These are phyloP conservation scores for Hypsibius dujardini DNA, from an alignment of 1,140 invertebrate genomes.

Conservation along the genomic window DNA sequence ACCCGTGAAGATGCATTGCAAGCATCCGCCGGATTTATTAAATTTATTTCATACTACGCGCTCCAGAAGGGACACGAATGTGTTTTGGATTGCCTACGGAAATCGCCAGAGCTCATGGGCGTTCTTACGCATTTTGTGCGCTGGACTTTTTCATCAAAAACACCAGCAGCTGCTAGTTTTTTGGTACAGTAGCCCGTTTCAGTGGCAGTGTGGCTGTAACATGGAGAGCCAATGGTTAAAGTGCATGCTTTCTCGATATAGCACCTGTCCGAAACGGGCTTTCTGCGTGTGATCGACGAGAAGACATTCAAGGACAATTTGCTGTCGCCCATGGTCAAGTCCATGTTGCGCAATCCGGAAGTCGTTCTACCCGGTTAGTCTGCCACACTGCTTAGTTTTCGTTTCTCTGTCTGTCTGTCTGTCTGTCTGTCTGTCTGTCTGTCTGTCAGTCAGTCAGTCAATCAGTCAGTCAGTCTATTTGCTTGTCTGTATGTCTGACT, in stretches of 20 bases:
- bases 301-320: conserved; percentile 50
- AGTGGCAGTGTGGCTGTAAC: not conserved
- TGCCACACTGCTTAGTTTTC: not conserved
- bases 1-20: not conserved
- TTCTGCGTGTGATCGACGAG: not conserved
- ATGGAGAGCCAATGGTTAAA: not conserved
- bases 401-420: too few relatives aligned
- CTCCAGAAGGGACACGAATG: not conserved
- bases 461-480: too few relatives aligned
- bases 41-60: not conserved
- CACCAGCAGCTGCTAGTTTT: not conserved
- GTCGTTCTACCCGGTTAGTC: conserved; percentile 44
- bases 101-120: not conserved
- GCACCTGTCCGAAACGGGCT: not conserved
- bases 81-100: not conserved
- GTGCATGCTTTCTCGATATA: not conserved
- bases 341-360: conserved; percentile 82
- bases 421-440: too few relatives aligned
- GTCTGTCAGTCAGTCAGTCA: too few relatives aligned
- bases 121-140: not conserved
- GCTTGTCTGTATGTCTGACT: too few relatives aligned
- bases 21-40: not conserved
- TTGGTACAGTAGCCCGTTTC: not conserved
- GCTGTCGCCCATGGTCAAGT: conserved; percentile 67
- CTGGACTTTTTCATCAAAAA: not conserved